These are phyloP conservation scores for Megalops atlanticus DNA, from an alignment of 2,113 vertebrate species.

Conservation along the genomic window DNA sequence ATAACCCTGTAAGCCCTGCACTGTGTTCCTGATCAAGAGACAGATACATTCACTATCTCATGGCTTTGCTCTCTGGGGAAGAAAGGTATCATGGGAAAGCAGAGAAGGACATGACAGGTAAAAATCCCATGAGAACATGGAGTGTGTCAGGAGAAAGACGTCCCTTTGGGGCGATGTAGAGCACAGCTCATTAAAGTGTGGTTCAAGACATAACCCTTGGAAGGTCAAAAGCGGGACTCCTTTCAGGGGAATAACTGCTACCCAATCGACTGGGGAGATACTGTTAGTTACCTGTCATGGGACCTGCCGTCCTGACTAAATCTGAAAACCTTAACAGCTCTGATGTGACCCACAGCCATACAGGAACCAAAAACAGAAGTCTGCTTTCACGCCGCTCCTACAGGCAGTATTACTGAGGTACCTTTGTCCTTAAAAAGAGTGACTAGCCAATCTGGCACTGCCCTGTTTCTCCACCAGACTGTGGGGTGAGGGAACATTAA, in stretches of 20 bases:
- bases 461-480: slow-evolving; percentile 43
- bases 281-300: slow-evolving; percentile 44
- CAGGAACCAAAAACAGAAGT: slow-evolving; percentile 49
- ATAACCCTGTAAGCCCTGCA: neutral
- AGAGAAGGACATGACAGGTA: neutral
- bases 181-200: too few relatives aligned
- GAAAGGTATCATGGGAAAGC: neutral
- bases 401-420: slow-evolving; percentile 44
- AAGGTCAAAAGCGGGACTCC: too few relatives aligned
- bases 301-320: slow-evolving; percentile 37
- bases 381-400: neutral
- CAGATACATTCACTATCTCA: neutral
- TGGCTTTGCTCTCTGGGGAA: neutral
- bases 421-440: slow-evolving; percentile 44
- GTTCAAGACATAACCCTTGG: too few relatives aligned
- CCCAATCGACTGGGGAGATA: too few relatives aligned
- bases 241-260: too few relatives aligned
- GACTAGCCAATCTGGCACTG: slow-evolving; percentile 49
- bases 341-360: slow-evolving; percentile 15
- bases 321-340: slow-evolving; percentile 41
- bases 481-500: slow-evolving; percentile 52
- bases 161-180: neutral
- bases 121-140: neutral
- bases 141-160: neutral
- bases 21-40: neutral